A percentile compares a stretch with the other conserved stretches of the same genome.
Conservation (phyloP, 1,140 invertebrate genomes). For the Rhagoletis pomonella region DNA sequence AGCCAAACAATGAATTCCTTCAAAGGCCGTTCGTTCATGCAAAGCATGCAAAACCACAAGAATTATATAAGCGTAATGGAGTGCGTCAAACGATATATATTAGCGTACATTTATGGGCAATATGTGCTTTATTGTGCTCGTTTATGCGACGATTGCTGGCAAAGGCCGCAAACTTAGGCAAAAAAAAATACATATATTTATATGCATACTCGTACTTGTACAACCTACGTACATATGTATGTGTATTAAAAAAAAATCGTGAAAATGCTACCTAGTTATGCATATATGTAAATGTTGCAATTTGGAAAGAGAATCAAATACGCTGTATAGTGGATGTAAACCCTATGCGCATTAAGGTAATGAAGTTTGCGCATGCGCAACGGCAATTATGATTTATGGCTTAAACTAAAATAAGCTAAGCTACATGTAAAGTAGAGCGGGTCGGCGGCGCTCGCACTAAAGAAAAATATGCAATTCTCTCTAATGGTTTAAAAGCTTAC, state of each 20-base stretch:
- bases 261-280: not conserved
- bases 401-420: not conserved
- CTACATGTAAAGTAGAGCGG: not conserved
- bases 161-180: not conserved
- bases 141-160: not conserved
- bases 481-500: no score
- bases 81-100: not conserved
- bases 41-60: slow-evolving; percentile 1
- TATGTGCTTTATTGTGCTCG: not conserved
- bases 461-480: no score
- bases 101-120: not conserved
- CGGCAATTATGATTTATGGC: slow-evolving; percentile 34
- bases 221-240: no score
- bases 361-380: slow-evolving; percentile 28
- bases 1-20: slow-evolving; percentile 52
- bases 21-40: slow-evolving; percentile 48
- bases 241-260: not conserved
- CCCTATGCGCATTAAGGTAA: not conserved
- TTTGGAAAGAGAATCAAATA: not conserved
- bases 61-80: not conserved
- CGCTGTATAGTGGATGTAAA: not conserved
- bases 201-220: no score
- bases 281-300: not conserved
- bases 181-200: no score
- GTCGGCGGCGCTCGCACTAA: no score